Evolutionary conservation across 2,888 invertebrate species (phyloP).

Genomic region (Branchinecta sandiegonensis): DNA sequence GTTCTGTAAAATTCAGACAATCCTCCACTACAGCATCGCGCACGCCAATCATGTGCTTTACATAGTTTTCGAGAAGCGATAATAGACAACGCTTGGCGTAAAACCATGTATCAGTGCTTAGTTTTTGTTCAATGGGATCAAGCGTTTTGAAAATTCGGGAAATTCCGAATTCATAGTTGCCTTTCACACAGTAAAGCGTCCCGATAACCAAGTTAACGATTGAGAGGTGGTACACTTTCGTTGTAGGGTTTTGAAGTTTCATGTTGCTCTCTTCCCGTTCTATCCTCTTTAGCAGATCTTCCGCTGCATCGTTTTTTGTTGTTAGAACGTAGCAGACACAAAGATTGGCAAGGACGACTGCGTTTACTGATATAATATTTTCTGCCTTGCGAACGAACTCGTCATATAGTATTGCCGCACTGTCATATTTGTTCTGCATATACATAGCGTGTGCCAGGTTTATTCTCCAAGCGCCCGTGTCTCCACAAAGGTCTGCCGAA

Average conservation of each 20-base stretch:
- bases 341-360: conserved; percentile 93
- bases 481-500: conserved; percentile 94
- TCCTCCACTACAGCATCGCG: conserved; percentile 74
- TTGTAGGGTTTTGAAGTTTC: conserved; percentile 78
- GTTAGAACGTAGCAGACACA: conserved; percentile 99
- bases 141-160: conserved; percentile 92
- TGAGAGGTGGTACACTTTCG: conserved; percentile 86
- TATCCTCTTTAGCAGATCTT: conserved; percentile 94
- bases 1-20: conserved; percentile 72
- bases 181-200: conserved; percentile 94
- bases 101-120: conserved; percentile 97
- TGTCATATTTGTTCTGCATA: conserved; percentile 98
- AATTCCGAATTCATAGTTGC: conserved; percentile 97
- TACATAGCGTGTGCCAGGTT: conserved; percentile 98
- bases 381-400: conserved; percentile 54
- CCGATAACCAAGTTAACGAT: conserved; percentile 98
- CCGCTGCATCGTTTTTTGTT: conserved; percentile 94
- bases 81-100: conserved; percentile 92
- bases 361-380: conserved; percentile 78
- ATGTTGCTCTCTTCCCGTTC: conserved; percentile 93
- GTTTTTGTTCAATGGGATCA: conserved; percentile 79
- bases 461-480: conserved; percentile 89
- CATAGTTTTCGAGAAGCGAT: conserved; percentile 75
- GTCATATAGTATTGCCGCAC: conserved; percentile 94
- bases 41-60: conserved; percentile 76